A percentile compares a stretch with the other conserved stretches of the same genome.
These are phyloP conservation scores for Alsophila aescularia DNA, from an alignment of 2,888 invertebrate species.

Conservation along the genomic window DNA sequence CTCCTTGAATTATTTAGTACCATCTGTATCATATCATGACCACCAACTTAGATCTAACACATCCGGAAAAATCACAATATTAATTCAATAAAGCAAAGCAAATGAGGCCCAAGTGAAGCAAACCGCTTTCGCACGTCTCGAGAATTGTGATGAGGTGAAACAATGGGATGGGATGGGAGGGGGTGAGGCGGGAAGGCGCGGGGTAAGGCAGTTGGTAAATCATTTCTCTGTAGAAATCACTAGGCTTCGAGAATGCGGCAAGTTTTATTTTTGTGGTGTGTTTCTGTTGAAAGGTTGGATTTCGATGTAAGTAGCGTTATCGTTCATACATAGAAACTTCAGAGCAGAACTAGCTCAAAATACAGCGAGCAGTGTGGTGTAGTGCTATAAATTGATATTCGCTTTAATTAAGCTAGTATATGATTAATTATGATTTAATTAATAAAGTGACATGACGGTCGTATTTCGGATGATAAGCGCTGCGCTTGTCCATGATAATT, in stretches of 20 bases:
- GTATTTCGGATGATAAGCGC: too few species aligned
- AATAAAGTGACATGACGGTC: too few species aligned
- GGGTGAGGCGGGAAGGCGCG: constrained; percentile 39
- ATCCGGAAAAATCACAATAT: constrained; percentile 21
- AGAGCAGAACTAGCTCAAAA: too few species aligned
- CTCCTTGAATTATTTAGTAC: neutral
- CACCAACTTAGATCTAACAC: constrained; percentile 4
- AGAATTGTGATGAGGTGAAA: constrained; percentile 66
- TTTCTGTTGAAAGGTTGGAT: constrained; percentile 12
- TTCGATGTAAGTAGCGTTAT: neutral
- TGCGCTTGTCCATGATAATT: too few species aligned
- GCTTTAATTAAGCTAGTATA: too few species aligned
- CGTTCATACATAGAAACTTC: too few species aligned
- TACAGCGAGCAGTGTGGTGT: too few species aligned
- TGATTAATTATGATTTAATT: too few species aligned
- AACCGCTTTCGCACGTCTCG: constrained; percentile 48
- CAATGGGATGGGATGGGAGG: constrained; percentile 52
- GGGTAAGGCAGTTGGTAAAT: constrained; percentile 58
- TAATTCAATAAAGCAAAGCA: constrained; percentile 27
- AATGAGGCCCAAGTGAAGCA: constrained; percentile 35
- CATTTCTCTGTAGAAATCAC: constrained; percentile 60
- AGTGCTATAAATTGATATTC: too few species aligned
- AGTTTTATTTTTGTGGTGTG: constrained; percentile 22
- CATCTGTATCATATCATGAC: neutral
- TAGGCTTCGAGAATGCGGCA: constrained; percentile 46